Evolutionary conservation across 2,797 vertebrate genomes (phyloP), one percentile per base, ranked within the genome.

Genomic region (Leptatherina wallacei): DNA sequence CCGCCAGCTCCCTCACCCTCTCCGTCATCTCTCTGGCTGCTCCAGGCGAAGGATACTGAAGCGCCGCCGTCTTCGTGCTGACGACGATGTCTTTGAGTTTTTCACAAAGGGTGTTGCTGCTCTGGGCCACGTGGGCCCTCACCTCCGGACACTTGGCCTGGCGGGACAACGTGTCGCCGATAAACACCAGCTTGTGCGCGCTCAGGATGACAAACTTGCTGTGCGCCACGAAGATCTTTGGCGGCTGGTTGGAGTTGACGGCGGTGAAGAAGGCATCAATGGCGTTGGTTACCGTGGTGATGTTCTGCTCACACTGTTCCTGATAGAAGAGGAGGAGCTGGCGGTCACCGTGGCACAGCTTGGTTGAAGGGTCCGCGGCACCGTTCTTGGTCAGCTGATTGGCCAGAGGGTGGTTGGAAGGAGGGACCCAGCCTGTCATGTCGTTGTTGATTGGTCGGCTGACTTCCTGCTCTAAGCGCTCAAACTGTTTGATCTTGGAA

Each of bases 151-250:
- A 95, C 90, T 96, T 96, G 85, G 97, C 97, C 91, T 99, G 97
- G 24, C 98, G 96, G 0, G 98, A 97, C 76, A 99, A 91, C 0
- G 97, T 99, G 94, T 99, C 98, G 2, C 98, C 98, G 0, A 98
- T 99, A 90, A 99, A 99, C 59, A 99, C 97, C 6, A 99, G 94
- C 95, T 98, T 98, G 93, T 99, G 98, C 2, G 97, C 97, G 0
- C 97, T 98, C 82, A 99, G 96, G 87, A 99, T 98, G 91, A 99
- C 96, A 0, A 99, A 98, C 84, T 99, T 99, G 96, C 97, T 97
- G 93, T 99, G 97, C 0, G 98, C 97, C 82, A 99, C 97, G 0
- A 98, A 98, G 86, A 99, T 98, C 91, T 97, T 98, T 64, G 98
- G 97, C 0, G 97, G 97, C 85, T 98, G 97, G 92, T 98, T 98